phyloP scores from a whole-genome alignment of 2,113 vertebrate species.

The Eolophus roseicapilla region DNA sequence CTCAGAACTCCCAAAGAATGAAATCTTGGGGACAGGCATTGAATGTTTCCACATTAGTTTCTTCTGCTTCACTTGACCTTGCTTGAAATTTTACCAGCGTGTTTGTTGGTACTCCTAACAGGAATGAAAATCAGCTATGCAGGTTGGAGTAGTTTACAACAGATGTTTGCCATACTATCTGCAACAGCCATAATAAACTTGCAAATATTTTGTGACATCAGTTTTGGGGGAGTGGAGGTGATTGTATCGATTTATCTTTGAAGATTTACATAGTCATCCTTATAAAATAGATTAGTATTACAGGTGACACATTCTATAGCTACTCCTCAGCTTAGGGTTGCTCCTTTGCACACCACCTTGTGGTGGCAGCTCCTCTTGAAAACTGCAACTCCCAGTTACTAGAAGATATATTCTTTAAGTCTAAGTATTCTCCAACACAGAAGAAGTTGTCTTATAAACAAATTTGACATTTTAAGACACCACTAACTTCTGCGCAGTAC shows the following conservation, averaged over 20 bases:
- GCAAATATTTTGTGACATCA: accelerated
- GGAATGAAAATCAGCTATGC: background rate
- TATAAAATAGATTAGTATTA: accelerated
- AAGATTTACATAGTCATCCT: background rate
- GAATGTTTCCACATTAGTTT: background rate
- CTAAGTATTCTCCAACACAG: background rate
- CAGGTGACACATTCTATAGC: accelerated
- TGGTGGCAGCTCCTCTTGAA: background rate
- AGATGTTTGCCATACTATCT: background rate
- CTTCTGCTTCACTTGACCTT: background rate
- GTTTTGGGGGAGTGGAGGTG: background rate
- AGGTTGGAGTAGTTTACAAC: background rate
- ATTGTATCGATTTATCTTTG: accelerated
- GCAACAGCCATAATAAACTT: background rate
- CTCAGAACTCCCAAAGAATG: background rate
- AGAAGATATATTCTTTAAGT: background rate
- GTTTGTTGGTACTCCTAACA: background rate
- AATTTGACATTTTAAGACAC: background rate
- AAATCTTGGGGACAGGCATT: background rate
- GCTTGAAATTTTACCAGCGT: background rate
- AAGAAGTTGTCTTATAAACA: accelerated
- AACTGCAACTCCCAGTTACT: background rate
- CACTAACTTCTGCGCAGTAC: accelerated
- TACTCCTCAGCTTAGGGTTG: background rate
- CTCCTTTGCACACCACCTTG: background rate